Conservation (phyloP, 2,797 vertebrate species). For the Acanthis flammea region DNA sequence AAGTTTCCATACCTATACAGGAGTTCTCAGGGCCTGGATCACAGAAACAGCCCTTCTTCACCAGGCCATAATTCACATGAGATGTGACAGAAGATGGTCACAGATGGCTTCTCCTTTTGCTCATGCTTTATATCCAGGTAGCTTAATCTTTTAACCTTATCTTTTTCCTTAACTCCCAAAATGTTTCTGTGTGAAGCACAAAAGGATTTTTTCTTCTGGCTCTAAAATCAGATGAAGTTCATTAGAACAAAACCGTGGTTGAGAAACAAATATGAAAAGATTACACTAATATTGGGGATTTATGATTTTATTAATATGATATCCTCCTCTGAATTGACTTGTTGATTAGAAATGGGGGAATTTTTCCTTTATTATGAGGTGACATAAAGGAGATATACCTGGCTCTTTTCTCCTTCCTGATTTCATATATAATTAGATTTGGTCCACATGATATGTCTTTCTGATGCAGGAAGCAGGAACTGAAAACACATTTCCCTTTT, state of each 20-base stretch:
- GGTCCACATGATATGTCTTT: background rate
- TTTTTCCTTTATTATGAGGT: background rate
- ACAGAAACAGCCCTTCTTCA: background rate
- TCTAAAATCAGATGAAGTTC: background rate
- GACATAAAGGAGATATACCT: background rate
- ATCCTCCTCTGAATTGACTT: background rate
- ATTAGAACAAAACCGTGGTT: background rate
- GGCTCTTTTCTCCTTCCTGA: background rate
- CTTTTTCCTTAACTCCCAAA: background rate
- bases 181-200: background rate
- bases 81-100: background rate
- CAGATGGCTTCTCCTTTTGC: background rate
- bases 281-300: background rate
- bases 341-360: background rate
- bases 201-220: background rate
- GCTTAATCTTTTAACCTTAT: background rate
- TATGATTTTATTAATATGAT: background rate
- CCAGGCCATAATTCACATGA: background rate
- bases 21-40: background rate
- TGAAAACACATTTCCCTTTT: background rate
- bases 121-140: background rate
- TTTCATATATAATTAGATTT: constrained; percentile 7
- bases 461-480: constrained; percentile 10
- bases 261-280: background rate
- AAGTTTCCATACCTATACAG: background rate